Evolutionary conservation across 30 jellyfish, hydroid and myxozoan species (phyloP), one percentile per base, ranked within the genome.

Genomic region (Cassiopea andromeda): DNA sequence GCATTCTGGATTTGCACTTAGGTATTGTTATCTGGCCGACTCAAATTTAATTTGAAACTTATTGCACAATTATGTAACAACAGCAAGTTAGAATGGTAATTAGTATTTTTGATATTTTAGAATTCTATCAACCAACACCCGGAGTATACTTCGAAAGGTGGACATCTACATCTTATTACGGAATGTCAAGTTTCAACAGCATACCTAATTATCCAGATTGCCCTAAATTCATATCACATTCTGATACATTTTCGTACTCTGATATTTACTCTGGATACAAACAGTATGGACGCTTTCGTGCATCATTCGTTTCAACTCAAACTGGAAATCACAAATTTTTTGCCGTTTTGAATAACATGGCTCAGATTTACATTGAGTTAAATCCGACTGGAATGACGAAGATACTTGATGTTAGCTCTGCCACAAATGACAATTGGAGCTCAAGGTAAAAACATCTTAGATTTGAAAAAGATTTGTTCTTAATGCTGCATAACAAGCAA

Each of bases 171-270:
- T 61, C 47, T 1, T 45, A 12, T 8, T 81, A 60, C 38, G 18
- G 58, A 9, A 54, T 81, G 45, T 78, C 46, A n/a, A 47, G 67
- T 50, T 54, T 84, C 43, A 84, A 61, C 5, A 46, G 60, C 45
- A 84, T 84, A 45, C 85, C 92, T 2, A 60, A 84, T 72, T 84
- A 69, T 81, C 92, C 92, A 46, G 46, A 73, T 69, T 84, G 92
- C 43, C 92, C 92, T 48, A 60, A 59, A 19, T 69, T 44, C 75
- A 69, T 84, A 2, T 69, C 79, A n/a, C 18, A 70, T 19, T 70
- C 54, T 1, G 79, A 70, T 15, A 70, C n/a, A 1, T 70, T 70
- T 43, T 49, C n/a, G 19, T 70, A 70, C 19, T 2, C 79, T 1
- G 38, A n/a, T 43, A 1, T 17, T 4, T 70, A 70, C 54, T 2